A percentile compares a stretch with the other conserved stretches of the same genome.
Evolutionary conservation across 2,113 vertebrate genomes (phyloP).

Genomic region (Stegostoma tigrinum): DNA sequence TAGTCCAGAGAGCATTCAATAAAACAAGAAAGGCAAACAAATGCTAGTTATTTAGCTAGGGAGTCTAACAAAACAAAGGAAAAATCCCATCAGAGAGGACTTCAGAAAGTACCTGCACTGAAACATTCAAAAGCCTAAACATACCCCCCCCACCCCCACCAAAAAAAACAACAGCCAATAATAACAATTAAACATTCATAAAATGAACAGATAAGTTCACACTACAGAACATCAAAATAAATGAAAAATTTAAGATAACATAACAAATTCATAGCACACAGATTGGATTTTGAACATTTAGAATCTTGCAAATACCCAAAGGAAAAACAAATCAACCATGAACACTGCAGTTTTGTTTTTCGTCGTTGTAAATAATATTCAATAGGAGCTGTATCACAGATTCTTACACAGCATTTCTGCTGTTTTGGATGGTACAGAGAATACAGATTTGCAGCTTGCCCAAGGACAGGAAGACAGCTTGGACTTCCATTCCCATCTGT

Average conservation of each 20-base stretch:
- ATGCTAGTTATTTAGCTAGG: conserved; percentile 33
- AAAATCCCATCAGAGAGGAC: background rate
- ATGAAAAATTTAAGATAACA: conserved; percentile 47
- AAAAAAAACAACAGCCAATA: conserved; percentile 41
- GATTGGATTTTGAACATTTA: conserved; percentile 43
- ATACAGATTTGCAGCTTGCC: background rate
- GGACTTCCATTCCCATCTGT: conserved; percentile 41
- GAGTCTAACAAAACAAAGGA: background rate
- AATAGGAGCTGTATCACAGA: background rate
- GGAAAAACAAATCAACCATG: background rate
- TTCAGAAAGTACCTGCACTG: conserved; percentile 18
- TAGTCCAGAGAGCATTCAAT: conserved; percentile 49
- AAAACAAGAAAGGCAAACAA: conserved; percentile 49
- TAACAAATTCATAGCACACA: conserved; percentile 48
- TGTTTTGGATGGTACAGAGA: background rate
- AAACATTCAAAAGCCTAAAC: conserved; percentile 42
- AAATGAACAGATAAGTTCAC: conserved; percentile 40
- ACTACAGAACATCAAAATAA: conserved; percentile 48
- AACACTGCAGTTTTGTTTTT: background rate
- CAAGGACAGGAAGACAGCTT: background rate
- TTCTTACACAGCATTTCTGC: background rate
- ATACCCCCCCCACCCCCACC: background rate
- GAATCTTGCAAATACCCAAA: background rate
- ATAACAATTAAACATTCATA: conserved; percentile 49
- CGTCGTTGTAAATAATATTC: background rate